Evolutionary conservation across 2,797 vertebrate genomes (phyloP), one percentile per base, ranked within the genome.

Genomic region (Diplodus puntazzo): DNA sequence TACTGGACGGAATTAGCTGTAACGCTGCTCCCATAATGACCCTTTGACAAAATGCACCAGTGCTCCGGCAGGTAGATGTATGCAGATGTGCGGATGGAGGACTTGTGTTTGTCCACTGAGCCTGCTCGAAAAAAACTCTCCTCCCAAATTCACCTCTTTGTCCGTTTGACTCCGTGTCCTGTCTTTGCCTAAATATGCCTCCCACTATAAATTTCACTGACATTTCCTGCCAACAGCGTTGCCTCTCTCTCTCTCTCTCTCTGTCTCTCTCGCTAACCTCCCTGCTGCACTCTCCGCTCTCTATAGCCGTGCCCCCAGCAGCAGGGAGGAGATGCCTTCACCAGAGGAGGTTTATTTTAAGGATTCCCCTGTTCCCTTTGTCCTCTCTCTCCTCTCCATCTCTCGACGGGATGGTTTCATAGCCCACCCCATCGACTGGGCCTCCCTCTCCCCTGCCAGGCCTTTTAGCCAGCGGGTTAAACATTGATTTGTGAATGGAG

Each of bases 401-500:
- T 83, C 89, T 91, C 69, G 8, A 75, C 23, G 61, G 91, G 87
- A 87, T 74, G 60, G 90, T 93, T 93, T 94, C 89, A 92, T 82
- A 79, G 93, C 91, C 92, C 85, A 80, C 89, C 93, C 94, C 50
- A 43, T 85, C 77, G 83, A 78, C 89, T 85, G 87, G 83, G 88
- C 88, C 92, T 91, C 91, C 83, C 82, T 92, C 88, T 92, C 91
- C 92, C 90, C 94, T 86, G 89, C 91, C 89, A 94, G 88, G 92
- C 92, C 93, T 95, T 95, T 95, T 93, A 94, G 92, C 86, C 90
- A 86, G 90, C 77, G 90, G 93, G 95, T 95, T 96, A 95, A 96
- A 95, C 95, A 96, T 95, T 95, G 94, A 95, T 95, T 94, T 93
- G 91, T 95, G 93, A 95, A 95, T 94, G 92, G 90, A 88, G 90